Percentiles rank a stretch among this genome's conserved stretches.
phyloP scores from a whole-genome alignment of 1,140 invertebrate genomes.

The Apis mellifera region Amel_HAv3.1 CM009937.2:13834001-13834500 shows the following conservation, averaged over 20 bases:
- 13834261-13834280: conserved; percentile 39
- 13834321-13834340: too few species aligned
- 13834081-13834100: conserved; percentile 70
- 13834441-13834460: conserved; percentile 16
- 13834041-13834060: conserved; percentile 66
- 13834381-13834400: not conserved
- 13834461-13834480: conserved; percentile 32
- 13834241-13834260: conserved; percentile 40
- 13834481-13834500: conserved; percentile 24
- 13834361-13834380: not conserved
- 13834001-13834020: not conserved
- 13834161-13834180: not conserved
- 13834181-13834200: conserved; percentile 69
- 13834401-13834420: conserved; percentile 50
- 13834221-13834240: conserved; percentile 68
- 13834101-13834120: conserved; percentile 73
- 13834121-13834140: conserved; percentile 9
- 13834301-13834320: not conserved
- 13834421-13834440: conserved; percentile 42
- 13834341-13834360: not conserved
- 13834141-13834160: conserved; percentile 7
- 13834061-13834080: conserved; percentile 50
- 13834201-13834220: conserved; percentile 60
- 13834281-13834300: conserved; percentile 19
- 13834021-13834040: conserved; percentile 47